These are phyloP conservation scores for Agrypnus murinus DNA, from an alignment of 2,888 invertebrate genomes.

Conservation along the genomic window DNA sequence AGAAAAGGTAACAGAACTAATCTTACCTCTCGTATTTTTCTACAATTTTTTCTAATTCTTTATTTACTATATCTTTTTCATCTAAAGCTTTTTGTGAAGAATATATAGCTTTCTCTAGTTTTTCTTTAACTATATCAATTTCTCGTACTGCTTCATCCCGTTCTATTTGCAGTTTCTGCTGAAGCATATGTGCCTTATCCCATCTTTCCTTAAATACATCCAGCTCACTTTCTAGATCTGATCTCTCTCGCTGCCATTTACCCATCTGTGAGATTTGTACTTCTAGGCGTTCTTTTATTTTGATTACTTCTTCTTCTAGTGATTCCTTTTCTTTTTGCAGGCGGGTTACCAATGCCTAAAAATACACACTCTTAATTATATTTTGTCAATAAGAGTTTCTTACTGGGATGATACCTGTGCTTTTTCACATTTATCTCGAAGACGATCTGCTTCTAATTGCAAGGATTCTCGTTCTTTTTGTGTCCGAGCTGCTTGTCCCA, in stretches of 20 bases:
- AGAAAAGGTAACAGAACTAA: constrained; percentile 12
- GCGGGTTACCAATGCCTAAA: constrained; percentile 82
- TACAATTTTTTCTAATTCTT: constrained; percentile 93
- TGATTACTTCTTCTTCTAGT: constrained; percentile 86
- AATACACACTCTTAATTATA: constrained; percentile 49
- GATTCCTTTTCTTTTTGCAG: constrained; percentile 92
- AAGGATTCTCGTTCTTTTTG: constrained; percentile 93
- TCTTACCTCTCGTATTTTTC: constrained; percentile 91
- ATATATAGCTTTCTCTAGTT: constrained; percentile 90
- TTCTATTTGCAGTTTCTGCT: constrained; percentile 91
- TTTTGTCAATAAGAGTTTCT: not conserved
- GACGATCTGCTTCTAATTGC: constrained; percentile 88
- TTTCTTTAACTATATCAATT: constrained; percentile 90
- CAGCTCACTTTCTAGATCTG: constrained; percentile 88
- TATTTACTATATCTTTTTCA: constrained; percentile 90
- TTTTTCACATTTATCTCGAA: constrained; percentile 92
- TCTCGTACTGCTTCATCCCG: constrained; percentile 90
- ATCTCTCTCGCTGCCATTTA: constrained; percentile 88
- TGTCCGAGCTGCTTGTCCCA: constrained; percentile 89
- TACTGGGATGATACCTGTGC: constrained; percentile 78
- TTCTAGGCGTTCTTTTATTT: constrained; percentile 88
- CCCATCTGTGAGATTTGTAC: constrained; percentile 86
- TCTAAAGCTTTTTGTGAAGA: constrained; percentile 89
- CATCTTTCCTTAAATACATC: constrained; percentile 91
- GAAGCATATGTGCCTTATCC: constrained; percentile 89